Conservation (phyloP, 2,888 invertebrate species). For the Mythimna ferrago region DNA sequence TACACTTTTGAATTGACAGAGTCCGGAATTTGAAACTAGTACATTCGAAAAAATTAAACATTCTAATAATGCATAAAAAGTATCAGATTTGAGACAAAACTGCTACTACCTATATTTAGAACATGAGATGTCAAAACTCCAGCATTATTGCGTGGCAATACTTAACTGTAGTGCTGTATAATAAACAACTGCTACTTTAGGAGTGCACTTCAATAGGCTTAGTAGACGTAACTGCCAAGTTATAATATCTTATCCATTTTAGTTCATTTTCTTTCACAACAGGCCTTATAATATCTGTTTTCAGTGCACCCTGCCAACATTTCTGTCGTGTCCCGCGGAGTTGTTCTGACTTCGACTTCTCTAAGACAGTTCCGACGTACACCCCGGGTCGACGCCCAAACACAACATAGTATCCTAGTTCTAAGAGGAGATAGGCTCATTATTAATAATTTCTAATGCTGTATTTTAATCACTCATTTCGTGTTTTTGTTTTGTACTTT, state of each 20-base stretch:
- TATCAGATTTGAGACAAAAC: background rate
- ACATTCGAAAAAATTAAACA: no score
- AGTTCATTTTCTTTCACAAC: conserved; percentile 24
- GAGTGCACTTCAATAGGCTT: background rate
- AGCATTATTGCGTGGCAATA: background rate
- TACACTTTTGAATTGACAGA: background rate
- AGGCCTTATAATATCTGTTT: conserved; percentile 34
- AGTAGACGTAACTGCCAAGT: background rate
- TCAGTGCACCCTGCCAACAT: conserved; percentile 39
- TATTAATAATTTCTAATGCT: no score
- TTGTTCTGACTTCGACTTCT: conserved; percentile 16
- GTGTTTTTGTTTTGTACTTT: no score
- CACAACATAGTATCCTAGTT: conserved; percentile 13
- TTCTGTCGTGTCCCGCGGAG: conserved; percentile 44
- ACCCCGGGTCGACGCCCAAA: conserved; percentile 36
- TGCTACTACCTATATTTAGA: background rate
- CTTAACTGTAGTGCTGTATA: background rate
- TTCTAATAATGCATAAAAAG: background rate
- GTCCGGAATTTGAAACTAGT: background rate
- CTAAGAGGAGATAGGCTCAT: background rate
- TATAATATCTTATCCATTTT: conserved; percentile 4
- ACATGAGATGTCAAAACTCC: background rate
- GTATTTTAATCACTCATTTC: no score
- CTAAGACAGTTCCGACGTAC: conserved; percentile 46
- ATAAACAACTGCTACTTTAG: background rate